Conservation (phyloP, 23 tunicate genomes). For the Aplidium turbinatum region DNA sequence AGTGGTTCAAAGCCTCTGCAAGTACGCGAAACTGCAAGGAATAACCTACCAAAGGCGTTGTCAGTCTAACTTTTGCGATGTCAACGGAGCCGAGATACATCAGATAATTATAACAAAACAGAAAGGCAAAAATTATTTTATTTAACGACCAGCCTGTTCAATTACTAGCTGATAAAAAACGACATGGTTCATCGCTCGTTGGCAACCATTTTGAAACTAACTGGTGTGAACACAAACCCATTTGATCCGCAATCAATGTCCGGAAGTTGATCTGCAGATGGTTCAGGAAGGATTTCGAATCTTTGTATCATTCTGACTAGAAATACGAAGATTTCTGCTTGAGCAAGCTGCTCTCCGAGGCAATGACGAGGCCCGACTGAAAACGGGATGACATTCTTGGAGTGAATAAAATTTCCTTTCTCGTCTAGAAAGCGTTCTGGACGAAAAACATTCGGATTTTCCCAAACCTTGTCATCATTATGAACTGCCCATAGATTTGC, state of each 20-base stretch:
- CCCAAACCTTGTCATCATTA: slow-evolving; percentile 9
- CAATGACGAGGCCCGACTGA: slow-evolving; percentile 8
- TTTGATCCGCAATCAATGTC: slow-evolving; percentile 9
- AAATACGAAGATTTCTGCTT: slow-evolving; percentile 1
- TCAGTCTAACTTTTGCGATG: no score
- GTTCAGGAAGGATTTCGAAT: slow-evolving; percentile 12
- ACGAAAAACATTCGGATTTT: background rate
- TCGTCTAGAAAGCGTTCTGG: slow-evolving; percentile 11
- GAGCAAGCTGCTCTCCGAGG: slow-evolving; percentile 25
- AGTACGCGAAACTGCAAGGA: no score
- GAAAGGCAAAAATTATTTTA: no score
- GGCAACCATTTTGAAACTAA: no score
- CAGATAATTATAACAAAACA: no score
- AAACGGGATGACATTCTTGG: background rate
- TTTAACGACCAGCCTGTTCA: no score
- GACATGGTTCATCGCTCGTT: no score
- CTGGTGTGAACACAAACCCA: background rate
- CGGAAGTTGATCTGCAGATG: background rate
- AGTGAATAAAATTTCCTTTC: slow-evolving; percentile 3
- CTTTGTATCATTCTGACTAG: background rate
- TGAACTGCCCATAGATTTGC: slow-evolving; percentile 2
- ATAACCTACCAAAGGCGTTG: no score
- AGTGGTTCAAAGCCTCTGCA: no score
- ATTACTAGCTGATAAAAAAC: no score
- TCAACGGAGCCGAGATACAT: no score